Evolutionary conservation across 2,888 invertebrate species (phyloP).

Genomic region (Dastarcus helophoroides): DNA sequence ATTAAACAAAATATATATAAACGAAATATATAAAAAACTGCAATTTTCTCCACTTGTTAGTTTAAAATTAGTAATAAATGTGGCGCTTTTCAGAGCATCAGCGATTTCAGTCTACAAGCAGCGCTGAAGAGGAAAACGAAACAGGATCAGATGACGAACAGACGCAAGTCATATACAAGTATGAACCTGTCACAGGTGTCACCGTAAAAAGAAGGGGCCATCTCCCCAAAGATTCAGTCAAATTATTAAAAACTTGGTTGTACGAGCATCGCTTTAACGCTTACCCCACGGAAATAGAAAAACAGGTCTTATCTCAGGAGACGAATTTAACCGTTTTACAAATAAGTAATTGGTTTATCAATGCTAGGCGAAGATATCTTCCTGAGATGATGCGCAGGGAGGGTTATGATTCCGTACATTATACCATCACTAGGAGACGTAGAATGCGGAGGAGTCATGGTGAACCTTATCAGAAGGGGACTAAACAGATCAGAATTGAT

Average conservation of each 20-base stretch:
- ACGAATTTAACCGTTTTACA: conserved; percentile 35
- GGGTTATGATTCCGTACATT: conserved; percentile 35
- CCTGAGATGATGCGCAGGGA: conserved; percentile 37
- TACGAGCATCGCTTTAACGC: conserved; percentile 37
- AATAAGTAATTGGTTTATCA: conserved; percentile 38
- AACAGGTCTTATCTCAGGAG: conserved; percentile 33
- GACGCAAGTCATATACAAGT: conserved; percentile 22
- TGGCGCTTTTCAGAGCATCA: conserved; percentile 17
- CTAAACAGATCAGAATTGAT: conserved; percentile 26
- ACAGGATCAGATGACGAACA: conserved; percentile 26
- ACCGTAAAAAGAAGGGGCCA: conserved; percentile 31
- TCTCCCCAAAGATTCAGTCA: conserved; percentile 34
- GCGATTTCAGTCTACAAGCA: conserved; percentile 24
- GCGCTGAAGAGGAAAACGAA: conserved; percentile 28
- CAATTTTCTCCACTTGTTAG: no score
- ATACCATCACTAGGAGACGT: conserved; percentile 33
- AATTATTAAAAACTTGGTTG: conserved; percentile 35
- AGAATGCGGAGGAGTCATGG: conserved; percentile 21
- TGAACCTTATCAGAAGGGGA: conserved; percentile 23
- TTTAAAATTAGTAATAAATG: no score
- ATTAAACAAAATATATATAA: no score
- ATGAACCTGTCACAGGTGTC: conserved; percentile 17
- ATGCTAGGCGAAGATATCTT: conserved; percentile 31
- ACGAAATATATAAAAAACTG: no score
- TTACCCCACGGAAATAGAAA: conserved; percentile 37